Evolutionary conservation across 2,888 invertebrate genomes (phyloP), one percentile per base, ranked within the genome.

Genomic region (Atethmia centrago): DNA sequence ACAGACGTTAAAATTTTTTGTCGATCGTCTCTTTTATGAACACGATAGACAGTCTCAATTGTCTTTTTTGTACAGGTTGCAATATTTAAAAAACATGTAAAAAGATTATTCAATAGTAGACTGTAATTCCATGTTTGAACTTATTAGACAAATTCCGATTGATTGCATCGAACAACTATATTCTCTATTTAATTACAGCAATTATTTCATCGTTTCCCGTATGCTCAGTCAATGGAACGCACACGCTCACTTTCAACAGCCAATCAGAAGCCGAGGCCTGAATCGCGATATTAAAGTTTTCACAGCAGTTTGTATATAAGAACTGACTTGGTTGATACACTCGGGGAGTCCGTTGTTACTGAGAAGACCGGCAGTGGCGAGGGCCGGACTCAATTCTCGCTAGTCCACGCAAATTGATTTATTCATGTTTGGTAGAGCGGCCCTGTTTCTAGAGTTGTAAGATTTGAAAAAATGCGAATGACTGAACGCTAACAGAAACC

Each of bases 371-470:
- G 95, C 92, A 88, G 84, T 94, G 85, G 95, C 94, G 95, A 95
- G 94, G 89, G 93, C 94, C 95, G 94, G 95, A 94, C 95, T 92
- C 91, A 95, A 94, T 87, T 85, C 95, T 95, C 95, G 95, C 95
- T 94, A 86, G 82, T 89, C 85, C 90, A 90, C 88, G 90, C 89
- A 90, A 89, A 88, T 91, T 88, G 82, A 89, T 88, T 91, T 91
- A 92, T 92, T 92, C 86, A 88, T 91, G 89, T 88, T 91, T 89
- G 87, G 94, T 95, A 94, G 95, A 95, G 95, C 80, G 94, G 94
- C 89, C 88, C 88, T 90, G 91, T 92, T 90, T 92, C 90, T 89
- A 89, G 86, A 86, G 89, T 92, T 88, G 90, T 79, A 79, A 83
- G 80, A 83, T 85, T 88, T 88, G 85, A 90, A 71, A 80, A 80